Base-by-base conservation (phyloP, 2,888 invertebrate species). In the Biston betularia region DNA sequence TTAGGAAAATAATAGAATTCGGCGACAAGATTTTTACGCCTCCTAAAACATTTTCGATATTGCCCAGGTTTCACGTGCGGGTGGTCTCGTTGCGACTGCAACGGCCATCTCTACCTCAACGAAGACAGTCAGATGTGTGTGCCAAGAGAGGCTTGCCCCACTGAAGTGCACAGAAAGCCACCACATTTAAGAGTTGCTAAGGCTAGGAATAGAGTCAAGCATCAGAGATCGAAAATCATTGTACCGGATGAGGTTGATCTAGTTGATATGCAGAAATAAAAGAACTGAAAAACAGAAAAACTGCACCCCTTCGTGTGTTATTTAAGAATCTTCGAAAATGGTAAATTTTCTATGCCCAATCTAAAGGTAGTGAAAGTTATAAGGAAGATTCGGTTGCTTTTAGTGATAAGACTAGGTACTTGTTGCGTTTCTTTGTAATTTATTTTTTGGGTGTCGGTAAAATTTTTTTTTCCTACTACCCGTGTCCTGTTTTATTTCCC, bases 71-170 rank as follows among this genome's bases (percentile, higher is more conserved):
- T 80, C 69, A 89, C 89, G 0, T 91, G 91, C 65, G 91, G 91
- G n/a, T 91, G 91, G 91, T 90, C 90, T 1, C 80, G 91, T 0
- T 91, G 92, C 62, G 91, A 91, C 59, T 91, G 91, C 74, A 86
- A 87, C 60, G 84, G 81, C 0, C 75, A 85, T 1, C 14, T 79
- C 12, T 45, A 89, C 0, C 67, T 87, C 6, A 82, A 88, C 24
- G 89, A 89, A 45, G 50, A 69, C 0, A 70, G 67, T 0, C 71
- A 73, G 2, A 24, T 58, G 0, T 90, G 91, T 60, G 75, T 88
- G 0, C 40, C 71, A 0, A 0, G 14, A 0, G 7, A 55, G 0
- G 57, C 73, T 0, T 89, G 88, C 33, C 64, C 77, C 5, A 0
- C 60, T 5, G 34, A 7, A 6, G 24, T 42, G 4, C 54, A 42